Conservation (phyloP, 2,888 invertebrate species). For the Ferdinandea cuprea region DNA sequence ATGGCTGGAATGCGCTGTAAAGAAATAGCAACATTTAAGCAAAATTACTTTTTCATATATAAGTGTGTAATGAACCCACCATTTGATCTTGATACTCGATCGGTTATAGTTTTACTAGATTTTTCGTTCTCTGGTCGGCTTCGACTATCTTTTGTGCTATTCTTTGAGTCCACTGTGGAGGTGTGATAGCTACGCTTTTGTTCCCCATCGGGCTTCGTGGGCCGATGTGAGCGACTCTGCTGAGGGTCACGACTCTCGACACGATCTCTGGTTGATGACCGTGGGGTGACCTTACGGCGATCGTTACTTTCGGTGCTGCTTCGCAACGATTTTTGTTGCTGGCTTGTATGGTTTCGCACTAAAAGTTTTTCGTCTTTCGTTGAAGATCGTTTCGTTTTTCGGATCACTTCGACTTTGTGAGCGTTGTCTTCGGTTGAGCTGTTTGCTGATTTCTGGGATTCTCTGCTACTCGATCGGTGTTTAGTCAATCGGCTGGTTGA, state of each 20-base stretch:
- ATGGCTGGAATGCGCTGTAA: slow-evolving; percentile 81
- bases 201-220: slow-evolving; percentile 60
- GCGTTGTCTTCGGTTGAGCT: slow-evolving; percentile 65
- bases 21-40: neutral
- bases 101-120: slow-evolving; percentile 70
- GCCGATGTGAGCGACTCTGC: slow-evolving; percentile 60
- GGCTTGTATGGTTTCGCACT: slow-evolving; percentile 47
- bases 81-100: slow-evolving; percentile 77
- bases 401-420: slow-evolving; percentile 46
- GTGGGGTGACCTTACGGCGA: slow-evolving; percentile 75
- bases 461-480: slow-evolving; percentile 77
- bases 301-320: slow-evolving; percentile 70
- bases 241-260: slow-evolving; percentile 70
- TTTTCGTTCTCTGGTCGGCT: slow-evolving; percentile 60
- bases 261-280: slow-evolving; percentile 73
- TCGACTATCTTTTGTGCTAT: slow-evolving; percentile 52
- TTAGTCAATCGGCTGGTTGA: slow-evolving; percentile 77
- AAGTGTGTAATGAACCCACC: too few relatives aligned
- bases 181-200: slow-evolving; percentile 63
- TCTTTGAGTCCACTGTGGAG: slow-evolving; percentile 63
- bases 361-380: slow-evolving; percentile 69
- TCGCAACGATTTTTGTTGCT: slow-evolving; percentile 63
- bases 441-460: slow-evolving; percentile 64
- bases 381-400: slow-evolving; percentile 69
- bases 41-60: too few relatives aligned